Percentiles rank a stretch among this genome's conserved stretches.
These are phyloP conservation scores for Hipposideros armiger DNA, from an alignment of 2,113 vertebrate species.

Conservation along the genomic window DNA sequence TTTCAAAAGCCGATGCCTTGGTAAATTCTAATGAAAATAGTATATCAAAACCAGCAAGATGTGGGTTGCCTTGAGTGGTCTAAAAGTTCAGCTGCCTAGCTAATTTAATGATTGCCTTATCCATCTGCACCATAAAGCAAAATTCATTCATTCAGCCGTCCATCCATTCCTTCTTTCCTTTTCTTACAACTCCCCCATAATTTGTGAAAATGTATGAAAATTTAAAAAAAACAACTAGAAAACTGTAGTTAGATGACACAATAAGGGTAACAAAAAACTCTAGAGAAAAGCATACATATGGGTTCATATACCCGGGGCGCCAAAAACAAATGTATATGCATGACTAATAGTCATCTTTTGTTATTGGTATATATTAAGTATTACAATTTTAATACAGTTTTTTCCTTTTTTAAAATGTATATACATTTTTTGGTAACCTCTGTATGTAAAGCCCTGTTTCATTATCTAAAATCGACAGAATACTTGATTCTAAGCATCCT, in stretches of 20 bases:
- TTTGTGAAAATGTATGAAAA: not conserved
- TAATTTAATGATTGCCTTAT: not conserved
- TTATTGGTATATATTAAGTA: too few relatives aligned
- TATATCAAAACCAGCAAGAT: not conserved
- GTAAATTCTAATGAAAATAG: not conserved
- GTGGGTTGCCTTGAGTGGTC: not conserved
- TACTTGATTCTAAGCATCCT: slow-evolving; percentile 52
- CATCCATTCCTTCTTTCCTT: not conserved
- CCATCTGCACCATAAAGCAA: not conserved
- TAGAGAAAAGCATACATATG: not conserved
- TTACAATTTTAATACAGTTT: too few relatives aligned
- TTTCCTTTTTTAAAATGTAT: too few relatives aligned
- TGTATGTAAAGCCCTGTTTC: not conserved
- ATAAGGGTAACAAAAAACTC: not conserved
- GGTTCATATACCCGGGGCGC: not conserved
- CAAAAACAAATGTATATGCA: too few relatives aligned
- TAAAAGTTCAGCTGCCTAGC: not conserved
- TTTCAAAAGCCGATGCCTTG: not conserved
- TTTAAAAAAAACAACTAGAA: not conserved
- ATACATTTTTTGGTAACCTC: too few relatives aligned
- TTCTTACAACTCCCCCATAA: not conserved
- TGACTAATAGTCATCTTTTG: too few relatives aligned
- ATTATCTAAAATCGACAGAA: slow-evolving; percentile 21
- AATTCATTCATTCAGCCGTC: not conserved
- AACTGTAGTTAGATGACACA: not conserved